Conservation (phyloP, 1,140 invertebrate genomes). For the Centruroides vittatus region DNA sequence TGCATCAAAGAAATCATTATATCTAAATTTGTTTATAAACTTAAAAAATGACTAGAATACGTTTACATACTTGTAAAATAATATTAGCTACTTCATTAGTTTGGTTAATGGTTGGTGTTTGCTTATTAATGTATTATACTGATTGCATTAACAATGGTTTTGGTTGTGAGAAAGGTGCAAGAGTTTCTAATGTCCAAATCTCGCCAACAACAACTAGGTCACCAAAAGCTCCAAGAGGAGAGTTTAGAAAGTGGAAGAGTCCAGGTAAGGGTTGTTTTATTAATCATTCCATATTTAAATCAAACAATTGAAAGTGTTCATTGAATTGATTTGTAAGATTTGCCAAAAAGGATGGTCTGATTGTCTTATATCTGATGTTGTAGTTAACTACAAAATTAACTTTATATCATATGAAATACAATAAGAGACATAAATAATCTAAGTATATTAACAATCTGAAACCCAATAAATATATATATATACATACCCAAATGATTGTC, state of each 20-base stretch:
- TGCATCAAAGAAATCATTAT: too few species aligned
- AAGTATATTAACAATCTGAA: too few species aligned
- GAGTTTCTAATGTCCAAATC: background rate
- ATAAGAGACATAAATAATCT: too few species aligned
- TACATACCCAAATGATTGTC: too few species aligned
- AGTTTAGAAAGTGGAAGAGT: slow-evolving; percentile 1
- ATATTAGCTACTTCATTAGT: slow-evolving; percentile 85
- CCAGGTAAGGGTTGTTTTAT: background rate
- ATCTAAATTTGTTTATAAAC: background rate
- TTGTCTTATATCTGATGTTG: too few species aligned
- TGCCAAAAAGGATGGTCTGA: too few species aligned
- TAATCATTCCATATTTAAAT: too few species aligned
- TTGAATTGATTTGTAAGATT: too few species aligned
- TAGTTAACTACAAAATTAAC: too few species aligned
- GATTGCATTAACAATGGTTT: slow-evolving; percentile 41
- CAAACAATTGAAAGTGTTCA: too few species aligned
- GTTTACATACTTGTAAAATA: slow-evolving; percentile 86
- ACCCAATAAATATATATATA: too few species aligned
- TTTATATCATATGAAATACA: too few species aligned
- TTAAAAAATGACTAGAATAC: slow-evolving; percentile 29
- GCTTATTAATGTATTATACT: slow-evolving; percentile 81
- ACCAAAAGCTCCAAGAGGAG: slow-evolving; percentile 6
- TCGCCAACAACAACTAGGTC: background rate
- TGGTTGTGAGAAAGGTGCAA: slow-evolving; percentile 3
- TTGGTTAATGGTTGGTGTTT: slow-evolving; percentile 86